Base-by-base conservation (phyloP, 2,888 invertebrate species). In the Cheilosia impressa region DNA sequence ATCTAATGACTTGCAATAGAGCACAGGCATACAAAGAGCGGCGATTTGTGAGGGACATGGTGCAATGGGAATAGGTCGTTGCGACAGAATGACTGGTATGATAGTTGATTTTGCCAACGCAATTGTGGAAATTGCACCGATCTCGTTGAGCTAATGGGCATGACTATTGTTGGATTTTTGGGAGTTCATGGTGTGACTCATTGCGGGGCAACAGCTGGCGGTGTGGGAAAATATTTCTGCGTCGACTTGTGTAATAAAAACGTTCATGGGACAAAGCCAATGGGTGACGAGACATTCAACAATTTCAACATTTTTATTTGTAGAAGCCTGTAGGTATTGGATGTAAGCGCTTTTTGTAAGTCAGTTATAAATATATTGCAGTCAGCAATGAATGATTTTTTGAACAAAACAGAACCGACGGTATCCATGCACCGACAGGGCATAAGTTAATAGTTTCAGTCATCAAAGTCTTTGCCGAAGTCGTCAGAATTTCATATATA, bases 91-190 rank as follows among this genome's bases (percentile, higher is more conserved):
- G 41, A 55, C 58, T 65, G 52, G 34, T 10, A 57, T 63, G 71
- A 47, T 55, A 71, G 41, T 71, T 55, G 63, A 63, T 47, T 63
- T 69, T 34, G 55, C 45, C 45, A 52, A 50, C 50, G 43, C 57
- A 72, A 72, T 50, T 50, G 38, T 63, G 78, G 66, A 80, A 75
- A 68, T 73, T 60, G 55, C 62, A 4, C 4, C 19, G 60, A 24
- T 60, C 60, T 50, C 43, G 62, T 62, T 62, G 45, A 73, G 52
- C 58, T 65, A 57, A n/a, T 65, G 17, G 13, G 17, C 7, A 2
- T 31, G 31, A 31, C 9, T 43, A 31, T 63, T 63, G 47, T 78
- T 60, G 10, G 13, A 17, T 34, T 77, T 76, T 77, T 55, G 15
- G 55, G 19, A 41, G 47, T 38, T 47, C 5, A 22, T 22, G 31